Percentiles rank a stretch among this genome's conserved stretches.
These are phyloP conservation scores for Caenorhabditis brenneri DNA, from an alignment of 1,140 invertebrate species.

Conservation along the genomic window DNA sequence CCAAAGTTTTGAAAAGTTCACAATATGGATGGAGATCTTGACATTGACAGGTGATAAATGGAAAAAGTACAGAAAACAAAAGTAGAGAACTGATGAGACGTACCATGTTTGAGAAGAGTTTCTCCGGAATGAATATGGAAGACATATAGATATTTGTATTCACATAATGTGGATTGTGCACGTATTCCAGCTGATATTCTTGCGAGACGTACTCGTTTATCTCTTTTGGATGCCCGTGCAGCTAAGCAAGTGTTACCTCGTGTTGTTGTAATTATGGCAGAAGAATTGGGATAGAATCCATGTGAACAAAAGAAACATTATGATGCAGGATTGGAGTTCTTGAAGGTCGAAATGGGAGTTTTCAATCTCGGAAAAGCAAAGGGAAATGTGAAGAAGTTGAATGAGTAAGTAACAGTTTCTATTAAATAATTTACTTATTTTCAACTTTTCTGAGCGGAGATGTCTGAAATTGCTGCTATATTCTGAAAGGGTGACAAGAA, in stretches of 20 bases:
- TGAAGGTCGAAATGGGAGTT: constrained; percentile 89
- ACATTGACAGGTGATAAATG: neutral
- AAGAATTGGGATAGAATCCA: constrained; percentile 90
- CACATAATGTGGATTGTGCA: too few relatives aligned
- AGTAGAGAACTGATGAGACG: neutral
- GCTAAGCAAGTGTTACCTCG: constrained; percentile 88
- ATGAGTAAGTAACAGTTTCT: neutral
- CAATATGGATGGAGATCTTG: neutral
- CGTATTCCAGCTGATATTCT: constrained; percentile 95
- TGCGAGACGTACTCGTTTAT: constrained; percentile 85
- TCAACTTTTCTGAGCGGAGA: neutral
- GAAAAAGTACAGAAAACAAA: neutral
- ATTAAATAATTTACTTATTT: neutral
- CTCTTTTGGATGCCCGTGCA: constrained; percentile 92
- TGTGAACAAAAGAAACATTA: constrained; percentile 82
- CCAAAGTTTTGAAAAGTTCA: neutral
- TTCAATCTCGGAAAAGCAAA: neutral
- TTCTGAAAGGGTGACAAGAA: neutral
- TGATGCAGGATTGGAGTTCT: constrained; percentile 81
- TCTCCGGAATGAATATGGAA: too few relatives aligned
- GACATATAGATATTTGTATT: too few relatives aligned
- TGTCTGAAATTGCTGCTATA: neutral
- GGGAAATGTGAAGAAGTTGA: neutral
- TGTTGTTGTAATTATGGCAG: constrained; percentile 91
- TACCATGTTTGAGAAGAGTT: neutral